Percentiles rank a stretch among this genome's conserved stretches.
Conservation (phyloP, 2,888 invertebrate species). For the Leucozona laternaria region DNA sequence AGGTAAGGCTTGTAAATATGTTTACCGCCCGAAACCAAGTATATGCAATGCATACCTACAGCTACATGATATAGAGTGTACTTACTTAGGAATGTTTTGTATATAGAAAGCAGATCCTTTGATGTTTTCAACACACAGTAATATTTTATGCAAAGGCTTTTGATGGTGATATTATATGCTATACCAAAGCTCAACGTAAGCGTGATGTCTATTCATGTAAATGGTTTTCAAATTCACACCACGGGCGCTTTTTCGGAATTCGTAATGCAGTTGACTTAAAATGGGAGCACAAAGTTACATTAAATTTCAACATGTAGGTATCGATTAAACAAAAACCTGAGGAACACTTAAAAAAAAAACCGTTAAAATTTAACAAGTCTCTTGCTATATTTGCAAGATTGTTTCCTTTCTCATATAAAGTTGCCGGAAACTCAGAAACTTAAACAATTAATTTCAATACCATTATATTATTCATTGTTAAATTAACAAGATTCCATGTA, state of each 20-base stretch:
- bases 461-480: no score
- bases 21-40: conserved; percentile 5
- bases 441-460: no score
- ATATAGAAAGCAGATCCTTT: conserved; percentile 34
- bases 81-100: neutral
- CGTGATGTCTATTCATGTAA: neutral
- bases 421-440: no score
- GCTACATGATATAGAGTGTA: no score
- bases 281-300: conserved; percentile 4
- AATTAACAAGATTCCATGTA: no score
- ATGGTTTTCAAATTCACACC: neutral
- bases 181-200: neutral
- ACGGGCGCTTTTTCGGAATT: neutral
- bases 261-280: neutral
- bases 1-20: neutral
- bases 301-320: conserved; percentile 25
- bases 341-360: neutral
- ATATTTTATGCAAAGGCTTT: conserved; percentile 6
- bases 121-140: conserved; percentile 21
- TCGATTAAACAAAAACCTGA: neutral
- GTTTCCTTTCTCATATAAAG: no score
- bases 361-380: no score
- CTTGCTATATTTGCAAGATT: no score
- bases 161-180: conserved; percentile 41
- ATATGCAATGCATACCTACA: neutral